Evolutionary conservation across 2,797 vertebrate species (phyloP).

Genomic region (Lithobates pipiens): DNA sequence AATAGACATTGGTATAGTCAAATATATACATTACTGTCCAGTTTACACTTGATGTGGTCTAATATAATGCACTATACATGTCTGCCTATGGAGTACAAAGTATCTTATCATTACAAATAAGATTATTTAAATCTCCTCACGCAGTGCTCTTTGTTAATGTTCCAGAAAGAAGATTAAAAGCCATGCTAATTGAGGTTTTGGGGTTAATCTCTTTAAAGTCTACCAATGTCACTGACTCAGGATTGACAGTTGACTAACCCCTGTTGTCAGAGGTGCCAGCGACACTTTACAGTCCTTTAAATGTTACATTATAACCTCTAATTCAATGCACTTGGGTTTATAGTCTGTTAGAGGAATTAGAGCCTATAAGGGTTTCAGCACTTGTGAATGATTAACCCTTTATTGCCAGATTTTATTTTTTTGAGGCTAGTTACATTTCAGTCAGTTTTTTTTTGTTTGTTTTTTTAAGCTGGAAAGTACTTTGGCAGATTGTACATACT

Average conservation of each 20-base stretch:
- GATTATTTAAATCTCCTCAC: constrained; percentile 38
- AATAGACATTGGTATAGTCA: background rate
- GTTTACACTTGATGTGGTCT: background rate
- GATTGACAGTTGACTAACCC: constrained; percentile 16
- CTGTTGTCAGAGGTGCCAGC: constrained; percentile 14
- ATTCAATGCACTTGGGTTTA: constrained; percentile 48
- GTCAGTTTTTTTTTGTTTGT: no score
- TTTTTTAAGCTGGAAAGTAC: no score
- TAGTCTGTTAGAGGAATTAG: constrained; percentile 40
- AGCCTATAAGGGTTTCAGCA: constrained; percentile 59
- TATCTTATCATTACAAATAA: constrained; percentile 42
- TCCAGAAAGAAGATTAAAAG: constrained; percentile 50
- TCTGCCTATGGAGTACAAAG: constrained; percentile 18
- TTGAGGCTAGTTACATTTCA: background rate
- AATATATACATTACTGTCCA: background rate
- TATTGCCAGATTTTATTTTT: background rate
- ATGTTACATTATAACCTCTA: constrained; percentile 12
- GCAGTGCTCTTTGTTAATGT: constrained; percentile 38
- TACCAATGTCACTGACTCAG: constrained; percentile 33
- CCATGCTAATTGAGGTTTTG: constrained; percentile 53
- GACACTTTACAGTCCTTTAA: constrained; percentile 22
- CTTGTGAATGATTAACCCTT: constrained; percentile 57
- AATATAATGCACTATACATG: background rate
- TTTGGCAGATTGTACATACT: no score
- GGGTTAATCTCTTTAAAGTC: constrained; percentile 58